Base-by-base conservation (phyloP, 1,140 invertebrate genomes). In the Conus betulinus region DNA sequence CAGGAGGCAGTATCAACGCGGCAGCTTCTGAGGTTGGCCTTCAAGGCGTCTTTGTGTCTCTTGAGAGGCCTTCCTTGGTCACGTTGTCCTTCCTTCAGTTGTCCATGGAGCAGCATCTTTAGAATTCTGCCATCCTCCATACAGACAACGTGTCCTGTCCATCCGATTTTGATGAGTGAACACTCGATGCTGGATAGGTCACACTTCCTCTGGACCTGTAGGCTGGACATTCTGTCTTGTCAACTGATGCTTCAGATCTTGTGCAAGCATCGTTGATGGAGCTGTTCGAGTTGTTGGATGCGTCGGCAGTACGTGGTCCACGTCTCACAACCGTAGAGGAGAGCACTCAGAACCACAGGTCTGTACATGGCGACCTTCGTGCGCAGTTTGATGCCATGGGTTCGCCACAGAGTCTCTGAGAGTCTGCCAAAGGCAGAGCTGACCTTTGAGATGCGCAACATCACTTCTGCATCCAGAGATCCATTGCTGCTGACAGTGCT, bases 391-490 rank as follows among this genome's bases (percentile, higher is more conserved):
- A n/a, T n/a, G n/a, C n/a, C n/a, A n/a, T 7, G 17, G n/a, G 5
- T 20, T 23, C 20, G 67, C 67, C 20, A 74, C 67, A 74, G 17
- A 10, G 7, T 20, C 67, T 74, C n/a, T 20, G 17, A 25, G n/a
- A 74, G 67, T 74, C 67, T 74, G 67, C n/a, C 67, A 25, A 74
- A 74, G 67, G 17, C 67, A 74, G 20, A 74, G 67, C 67, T 74
- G 67, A 20, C 67, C n/a, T 74, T 74, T 74, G 67, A 20, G 67
- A 74, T 74, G 67, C 20, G 67, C 67, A 23, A 25, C 17, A 25
- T 74, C 17, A 74, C 67, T 74, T 74, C 67, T 23, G 67, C 67
- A 74, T 74, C 20, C 17, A 74, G 67, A 74, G 67, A 57, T 57
- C 55, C 55, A 13, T 57, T 57, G 55, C 55, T 57, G 55, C 13